Evolutionary conservation across 1,140 invertebrate genomes (phyloP).

Genomic region (Listronotus oregonensis): DNA sequence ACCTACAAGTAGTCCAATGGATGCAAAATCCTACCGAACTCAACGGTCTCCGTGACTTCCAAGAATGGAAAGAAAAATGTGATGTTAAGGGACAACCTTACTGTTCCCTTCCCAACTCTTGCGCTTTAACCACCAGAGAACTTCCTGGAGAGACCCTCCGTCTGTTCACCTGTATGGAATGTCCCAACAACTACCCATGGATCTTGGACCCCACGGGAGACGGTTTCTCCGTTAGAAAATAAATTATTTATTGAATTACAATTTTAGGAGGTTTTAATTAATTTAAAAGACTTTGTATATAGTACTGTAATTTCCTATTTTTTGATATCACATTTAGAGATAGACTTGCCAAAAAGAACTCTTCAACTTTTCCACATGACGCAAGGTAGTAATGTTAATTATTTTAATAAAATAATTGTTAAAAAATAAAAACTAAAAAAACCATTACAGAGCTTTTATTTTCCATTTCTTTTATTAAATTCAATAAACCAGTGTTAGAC

Average conservation of each 20-base stretch:
- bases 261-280: slow-evolving; percentile 15
- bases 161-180: slow-evolving; percentile 94
- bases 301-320: slow-evolving; percentile 24
- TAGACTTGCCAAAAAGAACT: slow-evolving; percentile 15
- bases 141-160: slow-evolving; percentile 89
- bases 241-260: slow-evolving; percentile 50
- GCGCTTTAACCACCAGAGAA: slow-evolving; percentile 86
- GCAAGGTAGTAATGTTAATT: slow-evolving; percentile 7
- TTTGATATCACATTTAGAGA: background rate
- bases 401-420: slow-evolving; percentile 19
- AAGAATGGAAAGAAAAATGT: slow-evolving; percentile 95
- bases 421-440: slow-evolving; percentile 17
- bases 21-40: slow-evolving; percentile 95
- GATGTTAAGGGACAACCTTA: slow-evolving; percentile 92
- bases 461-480: too few relatives aligned
- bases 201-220: slow-evolving; percentile 93
- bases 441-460: background rate
- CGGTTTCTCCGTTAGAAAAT: slow-evolving; percentile 83
- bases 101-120: slow-evolving; percentile 90
- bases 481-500: too few relatives aligned
- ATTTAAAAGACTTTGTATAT: slow-evolving; percentile 38
- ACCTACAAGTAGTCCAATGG: slow-evolving; percentile 95
- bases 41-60: slow-evolving; percentile 84
- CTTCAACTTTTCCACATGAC: slow-evolving; percentile 1
- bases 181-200: slow-evolving; percentile 95